Evolutionary conservation across 1,140 invertebrate species (phyloP).

Genomic region (Eueides isabella): DNA sequence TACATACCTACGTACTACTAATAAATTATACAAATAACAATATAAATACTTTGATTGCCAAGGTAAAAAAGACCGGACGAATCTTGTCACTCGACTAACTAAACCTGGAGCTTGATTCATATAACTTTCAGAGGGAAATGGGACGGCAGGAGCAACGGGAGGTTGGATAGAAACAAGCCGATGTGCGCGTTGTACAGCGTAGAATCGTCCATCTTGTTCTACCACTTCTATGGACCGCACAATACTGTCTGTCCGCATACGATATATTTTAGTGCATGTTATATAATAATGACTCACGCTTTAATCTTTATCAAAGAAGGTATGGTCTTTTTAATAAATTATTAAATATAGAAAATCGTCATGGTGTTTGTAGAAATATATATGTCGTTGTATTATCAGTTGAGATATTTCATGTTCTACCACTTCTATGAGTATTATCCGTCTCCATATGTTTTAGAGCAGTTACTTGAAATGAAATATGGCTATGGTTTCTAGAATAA

Average conservation of each 20-base stretch:
- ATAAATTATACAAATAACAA: background rate
- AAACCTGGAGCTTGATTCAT: background rate
- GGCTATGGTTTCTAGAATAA: too few relatives aligned
- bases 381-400: too few relatives aligned
- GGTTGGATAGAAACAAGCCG: background rate
- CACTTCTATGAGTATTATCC: too few relatives aligned
- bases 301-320: background rate
- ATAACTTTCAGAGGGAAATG: background rate
- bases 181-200: background rate
- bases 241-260: constrained; percentile 67
- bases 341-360: background rate
- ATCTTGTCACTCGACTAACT: constrained; percentile 7
- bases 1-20: background rate
- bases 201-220: constrained; percentile 13
- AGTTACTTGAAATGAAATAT: too few relatives aligned
- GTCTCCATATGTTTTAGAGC: too few relatives aligned
- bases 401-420: too few relatives aligned
- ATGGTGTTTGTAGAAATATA: too few relatives aligned
- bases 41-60: constrained; percentile 10
- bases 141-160: background rate
- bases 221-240: constrained; percentile 29
- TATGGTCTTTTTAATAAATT: background rate
- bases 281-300: background rate
- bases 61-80: background rate
- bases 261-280: constrained; percentile 22